A percentile compares a stretch with the other conserved stretches of the same genome.
Conservation (phyloP, 2,888 invertebrate species). For the Pseudeuparius sepicola region DNA sequence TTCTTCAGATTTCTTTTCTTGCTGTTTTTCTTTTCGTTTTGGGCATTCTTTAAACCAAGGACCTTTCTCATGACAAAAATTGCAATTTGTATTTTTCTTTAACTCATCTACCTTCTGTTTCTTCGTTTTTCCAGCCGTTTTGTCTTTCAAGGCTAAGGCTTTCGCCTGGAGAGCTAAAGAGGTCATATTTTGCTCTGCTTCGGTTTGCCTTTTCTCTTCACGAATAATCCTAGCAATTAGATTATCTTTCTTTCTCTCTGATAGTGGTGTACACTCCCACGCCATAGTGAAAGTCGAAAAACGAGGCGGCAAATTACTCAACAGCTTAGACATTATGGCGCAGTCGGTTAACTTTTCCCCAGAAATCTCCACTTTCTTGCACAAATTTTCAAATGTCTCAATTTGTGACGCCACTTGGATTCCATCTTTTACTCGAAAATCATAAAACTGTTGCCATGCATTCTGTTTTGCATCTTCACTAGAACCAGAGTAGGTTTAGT, state of each 20-base stretch:
- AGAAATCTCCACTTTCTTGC: conserved; percentile 17
- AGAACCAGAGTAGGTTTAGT: no score
- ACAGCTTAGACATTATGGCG: conserved; percentile 18
- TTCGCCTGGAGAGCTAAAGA: conserved; percentile 16
- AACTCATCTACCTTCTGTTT: conserved; percentile 14
- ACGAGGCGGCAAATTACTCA: conserved; percentile 17
- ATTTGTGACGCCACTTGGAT: conserved; percentile 13
- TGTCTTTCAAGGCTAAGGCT: no score
- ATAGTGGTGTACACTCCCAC: conserved; percentile 17
- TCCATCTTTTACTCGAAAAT: conserved; percentile 16
- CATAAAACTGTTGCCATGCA: conserved; percentile 21
- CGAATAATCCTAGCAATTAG: conserved; percentile 17
- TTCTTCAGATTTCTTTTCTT: conserved; percentile 8
- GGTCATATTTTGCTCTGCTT: conserved; percentile 13
- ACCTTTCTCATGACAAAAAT: conserved; percentile 18
- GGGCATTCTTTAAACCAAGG: conserved; percentile 22
- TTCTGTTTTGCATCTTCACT: conserved; percentile 24
- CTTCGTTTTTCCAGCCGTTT: conserved; percentile 1
- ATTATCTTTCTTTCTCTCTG: conserved; percentile 19
- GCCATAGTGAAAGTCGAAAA: conserved; percentile 17
- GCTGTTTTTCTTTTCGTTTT: conserved; percentile 14
- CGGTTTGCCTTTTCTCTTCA: conserved; percentile 18
- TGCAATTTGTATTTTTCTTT: conserved; percentile 18
- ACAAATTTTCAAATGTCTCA: conserved; percentile 13
- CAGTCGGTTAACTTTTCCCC: conserved; percentile 15